Conservation (phyloP, 2,113 vertebrate genomes). For the Planiliza haematocheilus region DNA sequence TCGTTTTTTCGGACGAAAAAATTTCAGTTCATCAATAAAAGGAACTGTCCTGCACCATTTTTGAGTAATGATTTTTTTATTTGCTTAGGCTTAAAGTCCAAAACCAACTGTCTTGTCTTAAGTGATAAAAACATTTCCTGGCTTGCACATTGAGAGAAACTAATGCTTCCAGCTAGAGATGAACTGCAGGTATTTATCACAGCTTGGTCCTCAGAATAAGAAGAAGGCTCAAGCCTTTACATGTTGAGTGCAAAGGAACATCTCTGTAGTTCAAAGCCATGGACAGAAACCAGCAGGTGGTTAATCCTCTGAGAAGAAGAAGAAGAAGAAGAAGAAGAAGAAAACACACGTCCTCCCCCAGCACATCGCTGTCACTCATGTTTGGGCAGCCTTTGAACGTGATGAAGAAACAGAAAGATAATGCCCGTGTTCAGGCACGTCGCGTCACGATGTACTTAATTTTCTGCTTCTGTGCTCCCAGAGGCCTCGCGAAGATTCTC, state of each 20-base stretch:
- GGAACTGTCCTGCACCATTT: not conserved
- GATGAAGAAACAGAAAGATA: slow-evolving; percentile 36
- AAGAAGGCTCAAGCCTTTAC: slow-evolving; percentile 36
- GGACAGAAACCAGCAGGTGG: slow-evolving; percentile 35
- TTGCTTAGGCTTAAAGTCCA: too few species aligned
- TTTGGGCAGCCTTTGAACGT: slow-evolving; percentile 38
- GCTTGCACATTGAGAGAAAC: not conserved
- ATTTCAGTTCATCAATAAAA: too few species aligned
- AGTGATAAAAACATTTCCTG: too few species aligned
- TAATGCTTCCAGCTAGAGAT: slow-evolving; percentile 47
- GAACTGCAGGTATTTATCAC: slow-evolving; percentile 42
- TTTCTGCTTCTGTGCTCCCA: slow-evolving; percentile 31
- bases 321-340: too few species aligned
- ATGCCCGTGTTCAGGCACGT: slow-evolving; percentile 36
- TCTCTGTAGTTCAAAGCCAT: slow-evolving; percentile 53
- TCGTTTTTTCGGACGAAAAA: too few species aligned
- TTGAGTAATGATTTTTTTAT: slow-evolving; percentile 9
- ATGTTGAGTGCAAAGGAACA: slow-evolving; percentile 55
- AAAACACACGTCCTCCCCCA: slow-evolving; percentile 27
- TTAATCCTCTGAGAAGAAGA: slow-evolving; percentile 59
- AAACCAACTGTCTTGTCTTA: too few species aligned
- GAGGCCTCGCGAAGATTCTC: not conserved
- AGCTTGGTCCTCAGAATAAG: slow-evolving; percentile 50
- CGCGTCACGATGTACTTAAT: slow-evolving; percentile 31
- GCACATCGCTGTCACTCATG: slow-evolving; percentile 38